These are phyloP conservation scores for Philaenus spumarius DNA, from an alignment of 1,140 invertebrate genomes.

Conservation along the genomic window DNA sequence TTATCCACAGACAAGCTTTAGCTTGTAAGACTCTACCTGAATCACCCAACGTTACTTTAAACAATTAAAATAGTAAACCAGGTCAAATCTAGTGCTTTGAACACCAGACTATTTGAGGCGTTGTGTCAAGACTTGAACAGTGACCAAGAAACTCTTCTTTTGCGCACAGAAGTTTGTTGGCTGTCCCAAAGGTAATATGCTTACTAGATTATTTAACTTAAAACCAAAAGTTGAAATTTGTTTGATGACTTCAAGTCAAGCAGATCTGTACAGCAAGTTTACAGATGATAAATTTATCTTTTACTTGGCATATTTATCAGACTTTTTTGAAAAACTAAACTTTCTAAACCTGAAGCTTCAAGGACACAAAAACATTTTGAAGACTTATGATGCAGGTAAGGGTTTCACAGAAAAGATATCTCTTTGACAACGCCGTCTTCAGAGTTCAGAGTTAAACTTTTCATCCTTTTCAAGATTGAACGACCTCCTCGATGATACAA, in stretches of 20 bases:
- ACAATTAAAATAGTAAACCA: background rate
- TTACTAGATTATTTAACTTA: conserved; percentile 14
- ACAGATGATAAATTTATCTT: conserved; percentile 8
- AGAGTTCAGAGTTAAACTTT: conserved; percentile 9
- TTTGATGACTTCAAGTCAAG: background rate
- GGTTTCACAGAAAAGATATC: conserved; percentile 5
- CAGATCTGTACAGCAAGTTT: background rate
- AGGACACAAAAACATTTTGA: conserved; percentile 25
- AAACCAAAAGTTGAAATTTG: conserved; percentile 15
- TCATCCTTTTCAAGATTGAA: conserved; percentile 18
- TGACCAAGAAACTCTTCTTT: too few species aligned
- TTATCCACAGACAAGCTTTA: conserved; percentile 34
- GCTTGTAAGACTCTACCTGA: conserved; percentile 18
- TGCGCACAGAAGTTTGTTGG: too few species aligned
- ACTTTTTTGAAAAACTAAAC: conserved; percentile 21
- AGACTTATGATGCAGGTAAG: conserved; percentile 20
- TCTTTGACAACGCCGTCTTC: conserved; percentile 10
- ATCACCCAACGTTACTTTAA: too few species aligned
- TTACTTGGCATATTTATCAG: conserved; percentile 1
- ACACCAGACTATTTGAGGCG: too few species aligned
- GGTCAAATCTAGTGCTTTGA: too few species aligned
- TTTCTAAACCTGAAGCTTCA: conserved; percentile 27
- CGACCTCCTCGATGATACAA: conserved; percentile 7
- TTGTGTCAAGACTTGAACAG: too few species aligned
- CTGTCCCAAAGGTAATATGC: conserved; percentile 12